These are phyloP conservation scores for Dipodomys ordii DNA, from an alignment of 2,113 vertebrate genomes.

Conservation along the genomic window DNA sequence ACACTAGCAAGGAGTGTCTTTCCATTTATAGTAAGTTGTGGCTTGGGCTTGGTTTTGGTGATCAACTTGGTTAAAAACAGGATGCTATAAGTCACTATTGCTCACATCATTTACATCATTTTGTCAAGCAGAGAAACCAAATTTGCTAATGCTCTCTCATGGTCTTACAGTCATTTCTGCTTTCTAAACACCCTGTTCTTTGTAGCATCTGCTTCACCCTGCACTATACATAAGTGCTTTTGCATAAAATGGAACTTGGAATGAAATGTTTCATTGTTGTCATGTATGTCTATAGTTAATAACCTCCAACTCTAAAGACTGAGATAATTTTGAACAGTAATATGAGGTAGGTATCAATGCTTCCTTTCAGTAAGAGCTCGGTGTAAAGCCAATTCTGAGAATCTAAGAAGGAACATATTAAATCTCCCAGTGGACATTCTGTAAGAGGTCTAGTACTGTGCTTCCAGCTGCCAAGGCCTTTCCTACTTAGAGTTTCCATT, in stretches of 20 bases:
- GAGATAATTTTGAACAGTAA: conserved; percentile 72
- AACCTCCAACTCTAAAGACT: conserved; percentile 62
- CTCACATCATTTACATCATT: background rate
- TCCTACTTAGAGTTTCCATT: background rate
- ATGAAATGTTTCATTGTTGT: conserved; percentile 72
- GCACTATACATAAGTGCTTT: conserved; percentile 69
- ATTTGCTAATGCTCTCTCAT: conserved; percentile 40
- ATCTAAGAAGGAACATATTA: background rate
- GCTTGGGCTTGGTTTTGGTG: background rate
- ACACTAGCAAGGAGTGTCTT: background rate
- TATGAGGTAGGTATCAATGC: conserved; percentile 82
- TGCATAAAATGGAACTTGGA: conserved; percentile 49
- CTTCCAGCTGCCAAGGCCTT: background rate
- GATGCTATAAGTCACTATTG: conserved; percentile 56
- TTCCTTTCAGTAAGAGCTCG: conserved; percentile 36
- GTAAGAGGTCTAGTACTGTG: background rate
- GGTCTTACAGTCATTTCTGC: conserved; percentile 51
- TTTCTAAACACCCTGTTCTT: conserved; percentile 45
- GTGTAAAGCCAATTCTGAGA: background rate
- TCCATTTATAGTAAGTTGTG: background rate
- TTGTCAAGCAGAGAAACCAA: background rate
- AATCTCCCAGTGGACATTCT: background rate
- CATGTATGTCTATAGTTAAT: conserved; percentile 63
- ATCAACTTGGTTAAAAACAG: conserved; percentile 58
- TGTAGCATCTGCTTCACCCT: conserved; percentile 63